Base-by-base conservation (phyloP, 64 coral and sea anemone genomes). In the Exaiptasia diaphana region DNA sequence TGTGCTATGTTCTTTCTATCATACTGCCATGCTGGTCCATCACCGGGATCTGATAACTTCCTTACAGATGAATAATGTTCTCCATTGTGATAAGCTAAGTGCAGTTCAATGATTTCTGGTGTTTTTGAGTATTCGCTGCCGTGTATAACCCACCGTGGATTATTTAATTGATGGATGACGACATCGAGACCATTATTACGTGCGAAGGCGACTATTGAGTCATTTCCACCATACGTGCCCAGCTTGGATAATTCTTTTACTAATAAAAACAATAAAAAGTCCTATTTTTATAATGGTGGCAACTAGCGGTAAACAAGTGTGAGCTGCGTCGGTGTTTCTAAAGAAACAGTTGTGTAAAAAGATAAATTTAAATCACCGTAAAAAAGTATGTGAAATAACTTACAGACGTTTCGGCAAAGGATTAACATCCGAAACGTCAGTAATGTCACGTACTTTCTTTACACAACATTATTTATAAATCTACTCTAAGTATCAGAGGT, bases 61-160 rank as follows among this genome's bases (percentile, higher is more conserved):
- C 94, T 67, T 0, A 99, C 89, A 64, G 94, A 99, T 22, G 94
- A 99, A 41, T 99, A 99, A 79, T 99, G 94, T 49, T 99, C 94
- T 5, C 94, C 94, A 82, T 99, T 99, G 30, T 99, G 94, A 32
- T 97, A 97, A 12, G 94, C 91, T 7, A 97, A 50, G 41, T 97
- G 94, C 3, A 97, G 38, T 33, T 97, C 94, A 12, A 42, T 50
- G 15, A 72, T 53, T 40, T 79, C 72, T 54, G 53, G 72, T 39
- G 75, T 69, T 15, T 76, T 61, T 53, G 59, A 50, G 61, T 76
- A 92, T 33, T 92, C 53, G 21, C 73, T 77, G 1, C 94, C 94
- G 46, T 68, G 50, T 34, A 97, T 89, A 24, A 97, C 89, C 94
- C 94, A 97, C 6, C 89, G 79, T 49, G 83, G 94, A 31, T 97